Conservation (phyloP, 2,113 vertebrate genomes). For the Lepidothrix coronata region DNA sequence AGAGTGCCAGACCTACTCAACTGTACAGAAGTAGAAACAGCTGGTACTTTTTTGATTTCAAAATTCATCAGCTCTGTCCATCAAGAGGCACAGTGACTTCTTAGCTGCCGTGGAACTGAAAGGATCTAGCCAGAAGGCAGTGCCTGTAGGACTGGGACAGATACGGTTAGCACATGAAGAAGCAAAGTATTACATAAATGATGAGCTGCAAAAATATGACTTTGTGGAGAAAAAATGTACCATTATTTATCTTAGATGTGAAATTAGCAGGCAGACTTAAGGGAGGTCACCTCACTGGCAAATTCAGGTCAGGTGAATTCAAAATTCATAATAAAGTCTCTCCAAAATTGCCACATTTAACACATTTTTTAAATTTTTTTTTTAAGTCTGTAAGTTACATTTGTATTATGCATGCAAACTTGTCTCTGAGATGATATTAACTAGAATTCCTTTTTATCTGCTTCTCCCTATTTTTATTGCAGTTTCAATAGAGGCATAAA, state of each 20-base stretch:
- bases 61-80: neutral
- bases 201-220: neutral
- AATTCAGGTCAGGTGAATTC: neutral
- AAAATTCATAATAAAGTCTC: neutral
- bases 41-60: neutral
- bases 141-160: neutral
- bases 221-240: neutral
- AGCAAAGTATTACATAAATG: neutral
- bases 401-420: neutral
- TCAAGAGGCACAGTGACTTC: neutral
- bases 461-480: neutral
- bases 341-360: neutral
- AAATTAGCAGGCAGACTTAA: accelerated
- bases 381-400: neutral
- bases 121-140: neutral
- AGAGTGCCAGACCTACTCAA: accelerated
- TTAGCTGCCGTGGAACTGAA: neutral
- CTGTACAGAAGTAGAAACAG: neutral
- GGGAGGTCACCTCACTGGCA: neutral
- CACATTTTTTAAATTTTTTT: neutral
- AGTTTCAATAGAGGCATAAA: neutral
- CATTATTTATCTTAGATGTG: neutral
- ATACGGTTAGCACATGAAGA: neutral
- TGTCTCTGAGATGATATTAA: neutral
- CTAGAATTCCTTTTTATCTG: neutral